phyloP scores from a whole-genome alignment of 92 coral and sea anemone species.

The Porites divaricata region DNA sequence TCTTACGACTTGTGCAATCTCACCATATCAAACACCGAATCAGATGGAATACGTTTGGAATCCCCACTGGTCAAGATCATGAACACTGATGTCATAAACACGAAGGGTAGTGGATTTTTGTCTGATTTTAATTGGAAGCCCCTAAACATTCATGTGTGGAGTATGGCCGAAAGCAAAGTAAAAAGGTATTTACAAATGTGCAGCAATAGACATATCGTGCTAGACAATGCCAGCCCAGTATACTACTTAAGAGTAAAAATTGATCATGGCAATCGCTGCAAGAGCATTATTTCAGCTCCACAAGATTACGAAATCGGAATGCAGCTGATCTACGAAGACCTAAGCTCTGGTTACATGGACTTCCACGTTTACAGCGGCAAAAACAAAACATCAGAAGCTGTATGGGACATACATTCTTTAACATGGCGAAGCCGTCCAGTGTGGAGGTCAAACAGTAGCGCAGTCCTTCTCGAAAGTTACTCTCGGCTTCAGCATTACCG shows the following conservation, averaged over 20 bases:
- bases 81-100: constrained; percentile 1
- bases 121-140: neutral
- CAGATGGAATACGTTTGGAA: constrained; percentile 28
- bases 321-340: constrained; percentile 28
- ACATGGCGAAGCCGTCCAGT: constrained; percentile 14
- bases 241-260: constrained; percentile 18
- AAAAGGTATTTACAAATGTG: constrained; percentile 18
- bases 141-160: constrained; percentile 1
- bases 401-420: constrained; percentile 22
- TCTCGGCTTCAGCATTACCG: too few relatives aligned
- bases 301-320: constrained; percentile 26
- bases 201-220: constrained; percentile 13
- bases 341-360: neutral
- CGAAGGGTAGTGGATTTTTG: constrained; percentile 36
- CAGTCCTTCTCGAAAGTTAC: constrained; percentile 8
- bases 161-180: constrained; percentile 22
- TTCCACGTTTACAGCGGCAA: constrained; percentile 26
- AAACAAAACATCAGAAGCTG: neutral
- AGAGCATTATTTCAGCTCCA: constrained; percentile 12
- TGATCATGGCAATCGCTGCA: neutral
- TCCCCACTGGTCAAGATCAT: constrained; percentile 12
- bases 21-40: neutral
- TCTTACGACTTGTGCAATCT: constrained; percentile 7
- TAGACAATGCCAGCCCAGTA: neutral
- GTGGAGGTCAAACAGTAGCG: constrained; percentile 19